A percentile compares a stretch with the other conserved stretches of the same genome.
These are phyloP conservation scores for Eilema sororculum DNA, from an alignment of 2,888 invertebrate genomes.

Conservation along the genomic window DNA sequence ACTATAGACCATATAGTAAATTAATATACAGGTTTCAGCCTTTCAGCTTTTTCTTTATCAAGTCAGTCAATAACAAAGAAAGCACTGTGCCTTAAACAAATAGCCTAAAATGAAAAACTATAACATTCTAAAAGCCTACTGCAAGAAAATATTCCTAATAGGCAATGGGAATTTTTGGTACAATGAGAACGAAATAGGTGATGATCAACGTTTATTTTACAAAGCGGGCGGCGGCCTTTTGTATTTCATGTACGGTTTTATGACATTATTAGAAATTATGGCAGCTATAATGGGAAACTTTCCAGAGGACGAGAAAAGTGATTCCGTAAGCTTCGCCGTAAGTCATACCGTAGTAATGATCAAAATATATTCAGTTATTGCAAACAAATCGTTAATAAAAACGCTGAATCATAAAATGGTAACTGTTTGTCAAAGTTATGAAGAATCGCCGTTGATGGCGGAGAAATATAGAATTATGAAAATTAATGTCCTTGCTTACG, in stretches of 20 bases:
- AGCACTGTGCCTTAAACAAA: neutral
- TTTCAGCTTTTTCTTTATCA: neutral
- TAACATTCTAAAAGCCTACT: slow-evolving; percentile 66
- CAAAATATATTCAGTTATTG: slow-evolving; percentile 70
- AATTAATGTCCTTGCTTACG: slow-evolving; percentile 70
- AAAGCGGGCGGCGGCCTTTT: slow-evolving; percentile 58
- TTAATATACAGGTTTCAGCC: neutral
- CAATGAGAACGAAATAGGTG: slow-evolving; percentile 62
- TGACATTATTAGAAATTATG: slow-evolving; percentile 77
- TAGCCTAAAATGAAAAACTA: slow-evolving; percentile 69
- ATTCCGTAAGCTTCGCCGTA: slow-evolving; percentile 73
- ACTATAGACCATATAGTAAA: neutral
- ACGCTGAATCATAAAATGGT: slow-evolving; percentile 68
- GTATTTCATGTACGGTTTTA: slow-evolving; percentile 64
- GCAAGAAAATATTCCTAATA: slow-evolving; percentile 65
- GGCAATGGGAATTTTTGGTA: slow-evolving; percentile 81
- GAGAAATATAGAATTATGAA: slow-evolving; percentile 72
- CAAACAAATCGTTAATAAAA: slow-evolving; percentile 67
- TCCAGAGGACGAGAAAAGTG: slow-evolving; percentile 76
- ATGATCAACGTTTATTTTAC: slow-evolving; percentile 68
- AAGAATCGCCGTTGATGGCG: slow-evolving; percentile 62
- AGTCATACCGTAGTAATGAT: slow-evolving; percentile 76
- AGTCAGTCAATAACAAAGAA: slow-evolving; percentile 4
- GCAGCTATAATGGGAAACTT: slow-evolving; percentile 70
- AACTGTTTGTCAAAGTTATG: slow-evolving; percentile 66